phyloP scores from a whole-genome alignment of 1,140 invertebrate genomes.

The Drosophila ogumai region DNA sequence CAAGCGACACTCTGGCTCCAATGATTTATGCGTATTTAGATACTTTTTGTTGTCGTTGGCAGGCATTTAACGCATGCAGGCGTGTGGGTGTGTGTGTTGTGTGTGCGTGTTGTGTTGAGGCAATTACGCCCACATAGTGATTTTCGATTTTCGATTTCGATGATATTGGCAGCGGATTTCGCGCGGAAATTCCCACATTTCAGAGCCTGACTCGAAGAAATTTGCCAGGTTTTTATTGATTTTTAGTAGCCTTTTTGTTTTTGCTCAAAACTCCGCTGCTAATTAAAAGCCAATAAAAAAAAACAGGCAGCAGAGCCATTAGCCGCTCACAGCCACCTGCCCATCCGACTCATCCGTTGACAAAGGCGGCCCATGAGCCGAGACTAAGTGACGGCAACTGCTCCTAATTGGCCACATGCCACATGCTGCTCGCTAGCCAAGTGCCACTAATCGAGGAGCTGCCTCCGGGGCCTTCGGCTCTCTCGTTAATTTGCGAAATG shows the following conservation, averaged over 20 bases:
- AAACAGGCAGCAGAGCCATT: conserved; percentile 42
- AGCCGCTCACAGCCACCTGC: conserved; percentile 37
- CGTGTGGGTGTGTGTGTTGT: conserved; percentile 38
- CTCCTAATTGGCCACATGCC: conserved; percentile 55
- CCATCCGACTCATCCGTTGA: conserved; percentile 41
- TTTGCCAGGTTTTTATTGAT: conserved; percentile 48
- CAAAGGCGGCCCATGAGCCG: conserved; percentile 36
- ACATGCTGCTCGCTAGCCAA: conserved; percentile 16
- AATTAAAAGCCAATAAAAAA: conserved; percentile 61
- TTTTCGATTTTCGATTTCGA: conserved; percentile 59
- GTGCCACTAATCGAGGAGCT: conserved; percentile 29
- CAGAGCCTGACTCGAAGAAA: conserved; percentile 54
- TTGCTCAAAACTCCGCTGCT: conserved; percentile 22
- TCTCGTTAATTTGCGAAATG: conserved; percentile 71
- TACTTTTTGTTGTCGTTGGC: conserved; percentile 61
- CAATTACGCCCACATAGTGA: conserved; percentile 74
- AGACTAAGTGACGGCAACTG: conserved; percentile 47
- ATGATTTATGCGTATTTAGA: conserved; percentile 77
- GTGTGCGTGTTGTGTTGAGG: conserved; percentile 59
- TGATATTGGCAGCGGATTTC: conserved; percentile 57
- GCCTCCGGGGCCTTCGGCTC: conserved; percentile 11
- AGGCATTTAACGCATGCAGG: conserved; percentile 64
- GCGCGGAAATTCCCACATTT: conserved; percentile 69
- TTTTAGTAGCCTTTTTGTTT: conserved; percentile 17
- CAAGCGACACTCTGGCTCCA: conserved; percentile 63